Percentiles rank a stretch among this genome's conserved stretches.
These are phyloP conservation scores for Lathamus discolor DNA, from an alignment of 2,113 vertebrate species.

Conservation along the genomic window DNA sequence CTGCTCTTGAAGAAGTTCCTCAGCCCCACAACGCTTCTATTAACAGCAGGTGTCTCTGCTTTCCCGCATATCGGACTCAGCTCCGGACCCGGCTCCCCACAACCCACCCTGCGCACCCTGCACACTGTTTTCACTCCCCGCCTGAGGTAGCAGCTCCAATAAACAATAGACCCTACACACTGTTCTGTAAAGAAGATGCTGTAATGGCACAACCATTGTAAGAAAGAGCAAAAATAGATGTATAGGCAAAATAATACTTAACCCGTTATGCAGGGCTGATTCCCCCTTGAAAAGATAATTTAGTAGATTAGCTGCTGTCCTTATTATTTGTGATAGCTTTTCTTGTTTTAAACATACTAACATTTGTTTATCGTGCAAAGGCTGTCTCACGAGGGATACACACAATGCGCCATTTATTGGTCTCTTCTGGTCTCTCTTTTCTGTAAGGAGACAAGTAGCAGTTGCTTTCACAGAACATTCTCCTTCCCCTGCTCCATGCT, in stretches of 20 bases:
- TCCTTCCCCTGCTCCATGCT: neutral
- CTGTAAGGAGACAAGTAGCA: neutral
- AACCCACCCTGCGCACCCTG: too few relatives aligned
- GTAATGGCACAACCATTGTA: neutral
- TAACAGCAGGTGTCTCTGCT: conserved; percentile 26
- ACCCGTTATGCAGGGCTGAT: rapidly evolving
- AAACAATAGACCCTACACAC: rapidly evolving
- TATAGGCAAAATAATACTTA: neutral
- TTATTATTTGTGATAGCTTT: neutral
- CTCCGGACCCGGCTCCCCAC: too few relatives aligned
- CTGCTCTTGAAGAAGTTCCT: too few relatives aligned
- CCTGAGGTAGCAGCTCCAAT: neutral
- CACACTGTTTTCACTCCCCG: too few relatives aligned
- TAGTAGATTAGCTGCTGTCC: neutral
- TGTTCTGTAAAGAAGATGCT: neutral
- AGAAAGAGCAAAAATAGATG: neutral
- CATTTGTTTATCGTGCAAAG: neutral
- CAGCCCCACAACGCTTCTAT: too few relatives aligned
- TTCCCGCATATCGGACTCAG: neutral
- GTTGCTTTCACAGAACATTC: neutral
- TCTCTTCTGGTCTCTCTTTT: neutral
- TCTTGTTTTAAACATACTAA: neutral
- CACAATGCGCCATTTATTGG: neutral
- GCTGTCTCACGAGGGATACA: neutral
- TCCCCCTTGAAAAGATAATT: neutral